Percentiles rank a stretch among this genome's conserved stretches.
Conservation (phyloP, 2,113 vertebrate genomes). For the Todiramphus saurophagus region DNA sequence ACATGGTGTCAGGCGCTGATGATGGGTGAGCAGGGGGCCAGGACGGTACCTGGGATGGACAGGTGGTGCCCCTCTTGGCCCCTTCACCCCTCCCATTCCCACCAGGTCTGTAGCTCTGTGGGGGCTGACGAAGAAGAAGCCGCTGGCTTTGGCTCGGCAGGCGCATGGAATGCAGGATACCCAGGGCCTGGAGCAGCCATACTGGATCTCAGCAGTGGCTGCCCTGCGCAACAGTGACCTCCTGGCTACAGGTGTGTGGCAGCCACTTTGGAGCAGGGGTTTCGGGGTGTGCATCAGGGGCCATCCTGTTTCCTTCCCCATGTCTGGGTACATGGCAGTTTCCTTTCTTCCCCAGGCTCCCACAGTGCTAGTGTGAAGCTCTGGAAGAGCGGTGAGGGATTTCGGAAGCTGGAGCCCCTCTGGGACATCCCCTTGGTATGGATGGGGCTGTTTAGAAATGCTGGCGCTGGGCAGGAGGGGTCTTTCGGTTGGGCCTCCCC, state of each 20-base stretch:
- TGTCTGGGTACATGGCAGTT: rapidly evolving
- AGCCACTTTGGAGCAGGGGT: background rate
- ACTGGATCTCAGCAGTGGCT: background rate
- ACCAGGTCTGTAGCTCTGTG: conserved; percentile 88
- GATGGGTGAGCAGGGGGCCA: conserved; percentile 81
- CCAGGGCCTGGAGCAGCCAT: conserved; percentile 1
- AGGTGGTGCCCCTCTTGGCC: background rate
- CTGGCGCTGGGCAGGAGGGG: background rate
- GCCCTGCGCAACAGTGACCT: conserved; percentile 41
- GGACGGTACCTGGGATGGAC: rapidly evolving
- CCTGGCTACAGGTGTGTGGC: conserved; percentile 21
- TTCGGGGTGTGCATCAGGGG: too few species aligned
- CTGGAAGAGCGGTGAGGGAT: conserved; percentile 88
- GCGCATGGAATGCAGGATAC: conserved; percentile 67
- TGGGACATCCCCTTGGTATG: conserved; percentile 88
- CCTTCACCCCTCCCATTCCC: background rate
- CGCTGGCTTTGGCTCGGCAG: conserved; percentile 80
- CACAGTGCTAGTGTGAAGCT: conserved; percentile 83
- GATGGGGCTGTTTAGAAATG: background rate
- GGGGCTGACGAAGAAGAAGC: conserved; percentile 94
- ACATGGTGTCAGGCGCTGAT: conserved; percentile 92
- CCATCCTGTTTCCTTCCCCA: background rate
- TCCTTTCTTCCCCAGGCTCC: conserved; percentile 79
- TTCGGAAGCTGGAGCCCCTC: conserved; percentile 82
- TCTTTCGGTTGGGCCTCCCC: background rate